Percentiles rank a stretch among this genome's conserved stretches.
These are phyloP conservation scores for Riptortus pedestris DNA, from an alignment of 1,140 invertebrate species.

Conservation along the genomic window DNA sequence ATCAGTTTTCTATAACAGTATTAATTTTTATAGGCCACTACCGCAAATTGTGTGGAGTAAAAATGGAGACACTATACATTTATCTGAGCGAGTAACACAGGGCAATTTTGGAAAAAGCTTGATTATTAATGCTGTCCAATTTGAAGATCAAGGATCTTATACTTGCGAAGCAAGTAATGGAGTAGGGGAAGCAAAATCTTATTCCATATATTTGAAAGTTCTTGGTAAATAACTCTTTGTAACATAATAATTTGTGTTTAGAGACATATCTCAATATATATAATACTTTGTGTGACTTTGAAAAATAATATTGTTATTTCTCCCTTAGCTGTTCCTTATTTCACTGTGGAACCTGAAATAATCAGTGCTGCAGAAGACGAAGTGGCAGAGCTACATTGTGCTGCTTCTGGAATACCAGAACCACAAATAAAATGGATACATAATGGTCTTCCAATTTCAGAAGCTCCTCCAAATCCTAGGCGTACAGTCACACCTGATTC, in stretches of 20 bases:
- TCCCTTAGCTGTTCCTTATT: conserved; percentile 71
- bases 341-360: conserved; percentile 81
- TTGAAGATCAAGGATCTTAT: conserved; percentile 77
- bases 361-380: conserved; percentile 85
- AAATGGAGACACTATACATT: conserved; percentile 53
- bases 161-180: conserved; percentile 87
- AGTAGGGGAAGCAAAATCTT: conserved; percentile 67
- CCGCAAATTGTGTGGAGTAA: conserved; percentile 78
- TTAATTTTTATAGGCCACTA: conserved; percentile 46
- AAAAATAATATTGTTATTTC: no score
- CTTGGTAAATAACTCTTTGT: conserved; percentile 43
- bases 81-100: conserved; percentile 64
- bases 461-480: conserved; percentile 62
- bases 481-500: conserved; percentile 53
- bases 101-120: conserved; percentile 88
- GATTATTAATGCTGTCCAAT: conserved; percentile 71
- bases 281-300: no score
- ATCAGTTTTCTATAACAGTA: not conserved
- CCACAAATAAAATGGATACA: conserved; percentile 93
- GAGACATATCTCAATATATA: no score
- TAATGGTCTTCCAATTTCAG: conserved; percentile 80
- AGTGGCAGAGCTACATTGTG: conserved; percentile 73
- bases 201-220: conserved; percentile 72
- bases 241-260: not conserved
- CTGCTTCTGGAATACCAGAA: conserved; percentile 74